These are phyloP conservation scores for Cairina moschata DNA, from an alignment of 2,113 vertebrate genomes.

Conservation along the genomic window DNA sequence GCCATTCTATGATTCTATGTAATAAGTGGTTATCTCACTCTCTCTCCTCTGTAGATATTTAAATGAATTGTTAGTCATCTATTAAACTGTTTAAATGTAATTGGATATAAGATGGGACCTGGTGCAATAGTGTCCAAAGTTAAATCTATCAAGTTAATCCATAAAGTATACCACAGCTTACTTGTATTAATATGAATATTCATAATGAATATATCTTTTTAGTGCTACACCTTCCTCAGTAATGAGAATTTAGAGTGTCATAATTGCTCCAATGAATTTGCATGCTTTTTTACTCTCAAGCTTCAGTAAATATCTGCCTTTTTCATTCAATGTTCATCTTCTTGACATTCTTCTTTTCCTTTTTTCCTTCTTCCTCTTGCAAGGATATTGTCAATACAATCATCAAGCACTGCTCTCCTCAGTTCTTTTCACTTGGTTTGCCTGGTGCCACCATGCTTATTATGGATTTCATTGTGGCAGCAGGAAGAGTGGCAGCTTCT, in stretches of 20 bases:
- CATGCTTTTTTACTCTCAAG: background rate
- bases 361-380: constrained; percentile 33
- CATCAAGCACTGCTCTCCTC: constrained; percentile 98
- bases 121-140: background rate
- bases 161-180: background rate
- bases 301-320: background rate
- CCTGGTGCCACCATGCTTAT: constrained; percentile 97
- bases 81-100: background rate
- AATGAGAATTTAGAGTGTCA: background rate
- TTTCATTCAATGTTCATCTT: background rate
- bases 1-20: background rate
- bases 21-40: background rate
- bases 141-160: background rate
- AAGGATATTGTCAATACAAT: constrained; percentile 99
- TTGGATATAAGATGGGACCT: background rate
- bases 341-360: background rate
- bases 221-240: background rate
- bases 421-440: constrained; percentile 96
- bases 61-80: background rate
- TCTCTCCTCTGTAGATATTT: background rate
- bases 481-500: constrained; percentile 92
- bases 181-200: background rate
- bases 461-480: constrained; percentile 97
- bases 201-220: background rate
- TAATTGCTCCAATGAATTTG: background rate